Evolutionary conservation across 2,113 vertebrate species (phyloP).

Genomic region (Gallinago undulata): DNA sequence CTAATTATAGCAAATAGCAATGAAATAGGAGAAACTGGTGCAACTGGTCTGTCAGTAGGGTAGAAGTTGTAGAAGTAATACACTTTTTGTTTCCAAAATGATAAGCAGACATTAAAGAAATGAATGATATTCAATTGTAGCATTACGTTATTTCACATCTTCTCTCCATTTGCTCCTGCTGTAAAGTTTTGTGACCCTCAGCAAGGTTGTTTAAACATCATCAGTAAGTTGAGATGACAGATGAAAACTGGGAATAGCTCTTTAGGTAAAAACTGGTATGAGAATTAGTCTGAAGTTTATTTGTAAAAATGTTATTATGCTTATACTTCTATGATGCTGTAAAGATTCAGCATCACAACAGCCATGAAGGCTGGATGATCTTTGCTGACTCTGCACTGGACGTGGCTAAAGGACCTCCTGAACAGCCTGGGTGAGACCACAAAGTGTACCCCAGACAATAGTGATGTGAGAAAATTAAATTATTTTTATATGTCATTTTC

Average conservation of each 20-base stretch:
- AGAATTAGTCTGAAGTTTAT: not conserved
- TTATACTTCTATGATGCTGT: not conserved
- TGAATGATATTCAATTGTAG: not conserved
- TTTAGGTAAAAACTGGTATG: not conserved
- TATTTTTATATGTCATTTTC: not conserved
- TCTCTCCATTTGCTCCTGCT: not conserved
- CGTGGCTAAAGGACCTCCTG: not conserved
- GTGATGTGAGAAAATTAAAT: not conserved
- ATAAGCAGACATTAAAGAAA: not conserved
- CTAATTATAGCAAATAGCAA: not conserved
- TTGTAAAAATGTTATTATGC: not conserved
- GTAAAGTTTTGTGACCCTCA: not conserved
- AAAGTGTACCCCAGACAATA: accelerated
- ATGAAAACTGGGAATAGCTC: not conserved
- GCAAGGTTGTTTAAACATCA: not conserved
- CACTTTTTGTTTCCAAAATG: not conserved
- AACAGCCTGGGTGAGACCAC: not conserved
- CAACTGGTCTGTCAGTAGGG: not conserved
- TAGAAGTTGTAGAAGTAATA: not conserved
- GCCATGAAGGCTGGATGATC: not conserved
- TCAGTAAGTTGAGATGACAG: not conserved
- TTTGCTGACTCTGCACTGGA: not conserved
- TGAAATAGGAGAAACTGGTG: not conserved
- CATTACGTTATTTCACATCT: not conserved
- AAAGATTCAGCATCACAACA: not conserved